Base-by-base conservation (phyloP, 2,113 vertebrate species). In the Heterotilapia buettikoferi region DNA sequence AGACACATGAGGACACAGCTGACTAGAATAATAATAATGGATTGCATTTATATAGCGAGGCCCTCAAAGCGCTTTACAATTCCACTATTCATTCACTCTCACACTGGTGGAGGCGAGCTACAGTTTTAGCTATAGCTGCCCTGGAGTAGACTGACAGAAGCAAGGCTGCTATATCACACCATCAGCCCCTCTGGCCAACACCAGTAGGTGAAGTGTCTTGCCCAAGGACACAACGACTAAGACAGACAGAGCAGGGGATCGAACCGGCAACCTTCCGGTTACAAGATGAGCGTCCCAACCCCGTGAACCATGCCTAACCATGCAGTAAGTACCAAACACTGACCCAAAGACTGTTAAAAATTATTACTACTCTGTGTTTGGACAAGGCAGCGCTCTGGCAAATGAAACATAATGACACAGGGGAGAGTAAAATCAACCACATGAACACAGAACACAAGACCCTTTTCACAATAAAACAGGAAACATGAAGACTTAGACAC, bases 71-170 rank as follows among this genome's bases (percentile, higher is more conserved):
- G 31, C 3, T 31, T 9, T 61, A 31, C 26, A 61, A 61, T 18
- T 61, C 26, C 57, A 61, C 14, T 31, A 31, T 31, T 61, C 57
- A 61, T 61, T 61, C 26, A 59, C 14, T 59, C 26, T 31, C 26
- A 18, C 26, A 61, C 8, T 61, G 57, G 26, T 61, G 14, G 8
- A 61, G 14, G 14, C 57, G 31, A 61, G 1, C 57, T 61, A 31
- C 56, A 16, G 26, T 59, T 57, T 29, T 29, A 57, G 56, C 56
- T 29, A 59, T 13, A 16, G 26, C 56, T 61, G 26, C 57, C 14
- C 26, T 0, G 26, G 57, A 26, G 5, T 9, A 59, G 56, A 59
- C 26, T 59, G 56, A 31, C 0, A 59, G 14, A 59, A 59, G 0
- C 5, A 59, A 9, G 14, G 57, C 57, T 18, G 26, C 8, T 31